These are phyloP conservation scores for Torymus tubicola DNA, from an alignment of 2,888 invertebrate species.

Conservation along the genomic window DNA sequence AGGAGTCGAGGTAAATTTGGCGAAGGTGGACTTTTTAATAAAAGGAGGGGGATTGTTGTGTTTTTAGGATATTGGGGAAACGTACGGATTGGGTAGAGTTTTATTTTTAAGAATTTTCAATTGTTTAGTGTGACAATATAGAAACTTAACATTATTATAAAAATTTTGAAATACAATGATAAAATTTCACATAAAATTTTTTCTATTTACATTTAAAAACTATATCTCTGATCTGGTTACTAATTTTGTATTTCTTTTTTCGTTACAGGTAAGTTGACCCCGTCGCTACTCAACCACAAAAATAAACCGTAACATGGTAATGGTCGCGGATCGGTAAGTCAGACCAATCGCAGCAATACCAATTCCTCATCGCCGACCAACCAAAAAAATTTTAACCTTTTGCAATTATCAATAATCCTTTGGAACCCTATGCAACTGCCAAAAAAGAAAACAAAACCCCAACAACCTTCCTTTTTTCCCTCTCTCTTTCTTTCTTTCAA, in stretches of 20 bases:
- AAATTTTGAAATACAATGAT: no score
- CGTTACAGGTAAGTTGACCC: conserved; percentile 47
- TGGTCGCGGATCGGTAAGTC: conserved; percentile 17
- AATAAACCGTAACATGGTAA: conserved; percentile 2
- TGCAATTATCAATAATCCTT: conserved; percentile 15
- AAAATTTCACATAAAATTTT: no score
- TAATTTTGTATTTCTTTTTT: conserved; percentile 24
- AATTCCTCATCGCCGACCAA: neutral
- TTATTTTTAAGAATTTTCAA: no score
- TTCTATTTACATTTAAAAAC: no score
- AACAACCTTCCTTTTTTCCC: neutral
- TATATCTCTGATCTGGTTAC: neutral
- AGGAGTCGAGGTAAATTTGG: no score
- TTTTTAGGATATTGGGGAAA: no score
- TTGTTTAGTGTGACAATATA: no score
- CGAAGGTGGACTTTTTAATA: no score
- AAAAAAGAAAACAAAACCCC: neutral
- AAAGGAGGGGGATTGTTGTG: no score
- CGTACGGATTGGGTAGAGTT: no score
- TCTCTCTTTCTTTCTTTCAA: neutral
- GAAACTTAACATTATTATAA: no score
- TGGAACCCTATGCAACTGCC: neutral
- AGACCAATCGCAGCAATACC: neutral
- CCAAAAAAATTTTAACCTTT: neutral
- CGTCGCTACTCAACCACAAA: neutral